Evolutionary conservation across 2,797 vertebrate species (phyloP), one percentile per base, ranked within the genome.

Genomic region (Adelosebastes latens): DNA sequence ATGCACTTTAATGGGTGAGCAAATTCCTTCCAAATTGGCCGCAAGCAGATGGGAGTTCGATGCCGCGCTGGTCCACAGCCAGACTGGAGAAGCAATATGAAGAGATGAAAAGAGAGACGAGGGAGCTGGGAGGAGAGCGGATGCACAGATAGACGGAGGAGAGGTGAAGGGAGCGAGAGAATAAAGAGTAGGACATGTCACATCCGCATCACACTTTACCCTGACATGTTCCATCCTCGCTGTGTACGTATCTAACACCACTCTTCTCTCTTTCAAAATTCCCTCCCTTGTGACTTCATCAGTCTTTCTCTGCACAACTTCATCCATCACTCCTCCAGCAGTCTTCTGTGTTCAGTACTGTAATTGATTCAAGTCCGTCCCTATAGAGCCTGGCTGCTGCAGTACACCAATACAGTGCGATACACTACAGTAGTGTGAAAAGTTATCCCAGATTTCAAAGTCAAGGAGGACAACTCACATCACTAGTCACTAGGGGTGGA

Each of bases 11-110:
- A 93, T 84, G 83, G 88, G 68, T n/a, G 63, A 87, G 89, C 73
- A 89, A 88, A 89, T 92, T 87, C 76, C 70, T 82, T 87, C 71
- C 80, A 93, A 92, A 94, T 85, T 90, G 87, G 81, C 86, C 22
- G 46, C 10, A n/a, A 85, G 88, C 74, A 82, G 68, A 88, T 46
- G 39, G 67, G 74, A 78, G 77, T 81, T 88, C 32, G 13, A 86
- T 67, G 75, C 52, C 10, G 75, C 1, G 11, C 80, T 87, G 81
- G 74, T 87, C 34, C 14, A 71, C 14, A 80, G 89, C 82, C 85
- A 85, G 77, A 65, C 27, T 55, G 68, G 59, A 78, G 72, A 79
- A 67, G 56, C 6, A 14, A 86, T 75, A 62, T 13, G 14, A 84
- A 56, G 69, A 84, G 83, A 87, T 83, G 78, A 87, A 81, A 84